Percentiles rank a stretch among this genome's conserved stretches.
Evolutionary conservation across 2,797 vertebrate species (phyloP).

Genomic region (Myotis planiceps): DNA sequence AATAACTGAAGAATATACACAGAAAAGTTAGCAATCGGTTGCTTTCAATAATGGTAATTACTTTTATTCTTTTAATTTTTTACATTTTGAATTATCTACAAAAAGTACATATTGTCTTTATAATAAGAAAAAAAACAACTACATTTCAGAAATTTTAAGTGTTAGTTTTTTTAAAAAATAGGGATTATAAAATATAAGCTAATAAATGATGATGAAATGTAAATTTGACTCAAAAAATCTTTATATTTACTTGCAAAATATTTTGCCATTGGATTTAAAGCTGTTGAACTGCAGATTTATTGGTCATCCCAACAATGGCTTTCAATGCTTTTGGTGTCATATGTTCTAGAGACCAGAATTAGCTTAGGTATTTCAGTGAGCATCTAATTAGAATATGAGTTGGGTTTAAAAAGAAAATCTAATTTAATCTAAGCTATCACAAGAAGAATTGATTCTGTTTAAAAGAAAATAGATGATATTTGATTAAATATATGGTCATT

Average conservation of each 20-base stretch:
- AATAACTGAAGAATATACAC: not conserved
- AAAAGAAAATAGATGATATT: not conserved
- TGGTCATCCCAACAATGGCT: not conserved
- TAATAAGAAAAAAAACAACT: not conserved
- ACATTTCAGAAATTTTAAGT: not conserved
- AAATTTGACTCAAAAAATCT: not conserved
- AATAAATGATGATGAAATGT: not conserved
- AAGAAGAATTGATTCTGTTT: not conserved
- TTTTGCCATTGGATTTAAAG: not conserved
- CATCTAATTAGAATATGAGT: not conserved
- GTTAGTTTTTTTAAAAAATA: not conserved
- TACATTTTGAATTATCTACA: not conserved
- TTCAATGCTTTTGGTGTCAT: not conserved
- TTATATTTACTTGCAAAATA: not conserved
- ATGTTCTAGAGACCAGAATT: not conserved
- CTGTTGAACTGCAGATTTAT: not conserved
- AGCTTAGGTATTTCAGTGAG: not conserved
- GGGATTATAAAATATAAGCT: not conserved
- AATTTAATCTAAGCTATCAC: not conserved
- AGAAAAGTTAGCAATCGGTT: not conserved
- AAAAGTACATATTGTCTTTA: not conserved
- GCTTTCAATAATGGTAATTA: not conserved
- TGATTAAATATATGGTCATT: not conserved
- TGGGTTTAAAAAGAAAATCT: not conserved
- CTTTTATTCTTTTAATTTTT: not conserved